Evolutionary conservation across 2,797 vertebrate species (phyloP), one percentile per base, ranked within the genome.

Genomic region (Dryobates pubescens): DNA sequence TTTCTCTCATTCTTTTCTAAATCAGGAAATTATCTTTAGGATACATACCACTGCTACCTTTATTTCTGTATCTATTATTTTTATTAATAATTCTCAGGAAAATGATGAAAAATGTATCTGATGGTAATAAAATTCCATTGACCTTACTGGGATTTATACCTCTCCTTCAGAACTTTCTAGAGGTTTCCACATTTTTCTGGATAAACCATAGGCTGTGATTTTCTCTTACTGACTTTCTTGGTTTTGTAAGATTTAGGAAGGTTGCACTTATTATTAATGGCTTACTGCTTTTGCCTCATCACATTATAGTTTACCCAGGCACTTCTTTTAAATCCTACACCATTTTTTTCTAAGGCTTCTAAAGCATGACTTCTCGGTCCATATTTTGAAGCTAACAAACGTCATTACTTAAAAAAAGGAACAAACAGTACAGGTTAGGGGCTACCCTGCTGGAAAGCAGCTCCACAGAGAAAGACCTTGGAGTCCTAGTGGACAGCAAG

Each of bases 1-100:
- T 96, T 90, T 94, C 69, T 92, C 72, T 78, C 63, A 70, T 81
- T 93, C 79, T 92, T 83, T 87, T 70, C 82, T 86, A 93, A 95
- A 94, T 92, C 67, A 70, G 86, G 90, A 93, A 94, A 87, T 72
- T 11, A 75, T 92, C 73, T 82, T 90, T 86, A 30, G 61, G 75
- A 92, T 88, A 93, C 85, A 34, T 86, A 68, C 32, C 63, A 81
- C 27, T 9, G 4, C 63, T 79, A 24, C 29, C 36, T 92, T 91
- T 84, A 83, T 92, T 88, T 85, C 69, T 54, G 6, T 65, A 81
- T 82, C 80, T 92, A 47, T 90, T 81, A 53, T 72, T 89, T 93
- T 78, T 82, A 91, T 87, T 73, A 58, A 77, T 34, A 75, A 24
- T 24, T 74, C 87, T 70, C 32, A 90, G 63, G 34, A 85, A 86